These are phyloP conservation scores for Anoplophora glabripennis DNA, from an alignment of 1,140 invertebrate genomes.

Conservation along the genomic window DNA sequence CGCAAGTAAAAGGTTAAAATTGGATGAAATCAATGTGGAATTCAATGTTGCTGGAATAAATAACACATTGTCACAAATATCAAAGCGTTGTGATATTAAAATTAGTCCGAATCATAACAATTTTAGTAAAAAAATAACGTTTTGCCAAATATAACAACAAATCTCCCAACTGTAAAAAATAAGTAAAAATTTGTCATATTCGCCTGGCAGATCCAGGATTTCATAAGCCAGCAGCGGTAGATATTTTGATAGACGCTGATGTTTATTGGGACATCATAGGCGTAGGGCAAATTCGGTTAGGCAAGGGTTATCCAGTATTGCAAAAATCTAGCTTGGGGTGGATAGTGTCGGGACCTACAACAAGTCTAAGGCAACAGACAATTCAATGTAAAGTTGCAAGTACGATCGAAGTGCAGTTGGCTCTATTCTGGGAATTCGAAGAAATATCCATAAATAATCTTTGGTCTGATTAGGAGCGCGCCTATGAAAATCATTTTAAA, in stretches of 20 bases:
- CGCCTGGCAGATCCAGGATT: background rate
- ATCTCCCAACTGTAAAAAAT: background rate
- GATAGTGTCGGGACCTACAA: background rate
- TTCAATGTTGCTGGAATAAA: background rate
- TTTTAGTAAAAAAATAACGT: background rate
- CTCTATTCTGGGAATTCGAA: constrained; percentile 4
- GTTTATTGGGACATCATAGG: background rate
- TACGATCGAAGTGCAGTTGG: background rate
- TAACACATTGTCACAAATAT: background rate
- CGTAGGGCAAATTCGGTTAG: background rate
- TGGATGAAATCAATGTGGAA: background rate
- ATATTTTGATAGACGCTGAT: background rate
- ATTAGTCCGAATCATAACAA: background rate
- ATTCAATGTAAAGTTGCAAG: background rate
- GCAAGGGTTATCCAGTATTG: background rate
- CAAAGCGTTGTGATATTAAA: background rate
- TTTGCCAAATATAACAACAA: background rate
- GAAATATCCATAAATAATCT: background rate
- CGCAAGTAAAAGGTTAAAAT: background rate
- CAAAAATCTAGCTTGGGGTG: background rate
- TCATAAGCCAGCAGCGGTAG: background rate
- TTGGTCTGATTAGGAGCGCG: background rate
- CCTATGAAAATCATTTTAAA: constrained; percentile 1
- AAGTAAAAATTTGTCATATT: background rate
- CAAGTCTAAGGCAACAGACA: background rate